Conservation (phyloP, 1,140 invertebrate genomes). For the Drosophila bocki region DNA sequence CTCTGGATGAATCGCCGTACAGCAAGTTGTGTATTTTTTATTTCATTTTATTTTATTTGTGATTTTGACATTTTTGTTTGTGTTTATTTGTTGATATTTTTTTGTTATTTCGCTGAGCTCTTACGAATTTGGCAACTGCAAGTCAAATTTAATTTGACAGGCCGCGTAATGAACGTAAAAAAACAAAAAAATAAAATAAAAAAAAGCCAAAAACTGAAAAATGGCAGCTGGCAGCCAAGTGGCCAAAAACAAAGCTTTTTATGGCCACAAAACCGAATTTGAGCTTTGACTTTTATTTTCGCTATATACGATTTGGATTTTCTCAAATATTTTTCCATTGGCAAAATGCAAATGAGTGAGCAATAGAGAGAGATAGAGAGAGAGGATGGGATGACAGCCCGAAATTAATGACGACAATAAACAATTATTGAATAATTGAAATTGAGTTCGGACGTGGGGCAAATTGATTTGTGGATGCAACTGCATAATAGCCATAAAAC, state of each 20-base stretch:
- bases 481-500: constrained; percentile 32
- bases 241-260: constrained; percentile 73
- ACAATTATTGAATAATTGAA: constrained; percentile 63
- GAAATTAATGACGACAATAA: constrained; percentile 57
- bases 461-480: constrained; percentile 52
- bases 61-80: constrained; percentile 30
- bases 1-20: background rate
- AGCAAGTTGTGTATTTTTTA: constrained; percentile 20
- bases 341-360: constrained; percentile 37
- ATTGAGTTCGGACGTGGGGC: constrained; percentile 13
- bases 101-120: constrained; percentile 18
- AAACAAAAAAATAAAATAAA: background rate
- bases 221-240: constrained; percentile 56
- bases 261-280: constrained; percentile 64
- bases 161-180: constrained; percentile 60
- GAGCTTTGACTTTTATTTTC: constrained; percentile 35
- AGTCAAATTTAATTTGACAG: constrained; percentile 78
- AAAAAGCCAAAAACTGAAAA: constrained; percentile 40
- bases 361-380: background rate
- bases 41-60: constrained; percentile 26
- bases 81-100: constrained; percentile 34
- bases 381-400: constrained; percentile 26
- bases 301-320: constrained; percentile 28
- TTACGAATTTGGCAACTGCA: constrained; percentile 78
- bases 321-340: constrained; percentile 31